Percentiles rank a stretch among this genome's conserved stretches.
phyloP scores from a whole-genome alignment of 2,888 invertebrate species.

The Deilephila porcellus region DNA sequence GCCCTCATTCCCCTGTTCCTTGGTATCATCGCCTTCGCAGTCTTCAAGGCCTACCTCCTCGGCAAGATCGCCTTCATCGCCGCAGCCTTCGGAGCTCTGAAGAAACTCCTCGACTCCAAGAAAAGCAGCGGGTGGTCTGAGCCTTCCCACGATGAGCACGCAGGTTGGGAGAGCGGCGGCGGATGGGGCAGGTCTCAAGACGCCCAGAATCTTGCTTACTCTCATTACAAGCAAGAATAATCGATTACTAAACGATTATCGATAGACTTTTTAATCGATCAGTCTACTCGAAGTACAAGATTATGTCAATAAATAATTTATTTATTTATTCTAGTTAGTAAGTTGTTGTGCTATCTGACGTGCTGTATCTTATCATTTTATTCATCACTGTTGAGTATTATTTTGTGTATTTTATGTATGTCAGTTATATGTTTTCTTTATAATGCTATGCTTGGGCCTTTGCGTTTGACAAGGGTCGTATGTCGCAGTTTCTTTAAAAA shows the following conservation, averaged over 20 bases:
- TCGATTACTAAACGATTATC: neutral
- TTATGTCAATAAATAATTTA: constrained; percentile 40
- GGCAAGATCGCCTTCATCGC: constrained; percentile 93
- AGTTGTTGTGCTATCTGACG: constrained; percentile 48
- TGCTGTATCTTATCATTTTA: constrained; percentile 34
- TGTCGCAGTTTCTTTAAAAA: too few relatives aligned
- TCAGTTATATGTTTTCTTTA: constrained; percentile 36
- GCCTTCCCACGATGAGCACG: constrained; percentile 85
- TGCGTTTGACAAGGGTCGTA: too few relatives aligned
- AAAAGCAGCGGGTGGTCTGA: constrained; percentile 90
- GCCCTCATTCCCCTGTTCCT: constrained; percentile 91
- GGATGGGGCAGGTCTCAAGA: constrained; percentile 88
- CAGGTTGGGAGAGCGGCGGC: constrained; percentile 81
- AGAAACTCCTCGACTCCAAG: constrained; percentile 90
- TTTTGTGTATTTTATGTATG: constrained; percentile 36
- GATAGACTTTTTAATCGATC: constrained; percentile 10
- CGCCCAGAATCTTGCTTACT: constrained; percentile 88
- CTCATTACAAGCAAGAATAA: constrained; percentile 79
- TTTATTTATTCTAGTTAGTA: constrained; percentile 57
- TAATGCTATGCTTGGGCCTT: constrained; percentile 15
- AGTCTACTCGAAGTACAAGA: constrained; percentile 28
- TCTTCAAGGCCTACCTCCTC: constrained; percentile 92
- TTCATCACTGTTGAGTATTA: constrained; percentile 37
- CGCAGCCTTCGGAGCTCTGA: constrained; percentile 87
- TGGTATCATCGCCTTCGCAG: constrained; percentile 89